These are phyloP conservation scores for Drosophila ambigua DNA, from an alignment of 1,140 invertebrate species.

Conservation along the genomic window DNA sequence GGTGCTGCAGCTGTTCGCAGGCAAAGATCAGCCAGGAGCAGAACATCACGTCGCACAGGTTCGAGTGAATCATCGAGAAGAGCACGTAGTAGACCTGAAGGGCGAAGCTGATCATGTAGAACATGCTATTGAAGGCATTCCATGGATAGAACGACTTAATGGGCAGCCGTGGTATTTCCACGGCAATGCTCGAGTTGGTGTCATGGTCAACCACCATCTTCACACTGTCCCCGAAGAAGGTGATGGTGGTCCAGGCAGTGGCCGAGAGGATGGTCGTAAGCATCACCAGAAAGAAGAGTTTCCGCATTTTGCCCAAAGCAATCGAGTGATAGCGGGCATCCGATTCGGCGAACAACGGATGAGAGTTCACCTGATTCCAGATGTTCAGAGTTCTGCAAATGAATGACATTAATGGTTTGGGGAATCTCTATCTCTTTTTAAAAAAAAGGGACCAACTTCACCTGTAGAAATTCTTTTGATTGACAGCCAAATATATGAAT, in stretches of 20 bases:
- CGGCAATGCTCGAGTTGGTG: constrained; percentile 88
- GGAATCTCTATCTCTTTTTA: no score
- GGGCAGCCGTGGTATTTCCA: constrained; percentile 89
- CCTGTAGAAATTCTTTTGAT: constrained; percentile 90
- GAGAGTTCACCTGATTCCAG: constrained; percentile 92
- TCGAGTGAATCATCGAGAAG: constrained; percentile 89
- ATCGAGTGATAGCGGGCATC: constrained; percentile 90
- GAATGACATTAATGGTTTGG: background rate
- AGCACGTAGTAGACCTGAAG: constrained; percentile 91
- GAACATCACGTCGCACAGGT: constrained; percentile 90
- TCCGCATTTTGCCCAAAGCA: constrained; percentile 90
- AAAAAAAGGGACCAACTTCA: constrained; percentile 63
- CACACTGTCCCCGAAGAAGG: constrained; percentile 90
- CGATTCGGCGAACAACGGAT: constrained; percentile 93
- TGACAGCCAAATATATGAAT: constrained; percentile 88
- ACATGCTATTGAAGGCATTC: constrained; percentile 87
- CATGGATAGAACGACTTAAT: constrained; percentile 91
- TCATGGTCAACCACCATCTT: constrained; percentile 88
- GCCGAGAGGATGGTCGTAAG: constrained; percentile 86
- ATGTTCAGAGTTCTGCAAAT: constrained; percentile 87
- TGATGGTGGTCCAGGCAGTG: constrained; percentile 89
- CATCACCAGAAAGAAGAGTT: constrained; percentile 88
- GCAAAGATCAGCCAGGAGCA: constrained; percentile 93
- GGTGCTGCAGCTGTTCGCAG: constrained; percentile 92
- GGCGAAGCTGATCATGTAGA: constrained; percentile 87